Base-by-base conservation (phyloP, 1,140 invertebrate genomes). In the Drosophila navojoa region DNA sequence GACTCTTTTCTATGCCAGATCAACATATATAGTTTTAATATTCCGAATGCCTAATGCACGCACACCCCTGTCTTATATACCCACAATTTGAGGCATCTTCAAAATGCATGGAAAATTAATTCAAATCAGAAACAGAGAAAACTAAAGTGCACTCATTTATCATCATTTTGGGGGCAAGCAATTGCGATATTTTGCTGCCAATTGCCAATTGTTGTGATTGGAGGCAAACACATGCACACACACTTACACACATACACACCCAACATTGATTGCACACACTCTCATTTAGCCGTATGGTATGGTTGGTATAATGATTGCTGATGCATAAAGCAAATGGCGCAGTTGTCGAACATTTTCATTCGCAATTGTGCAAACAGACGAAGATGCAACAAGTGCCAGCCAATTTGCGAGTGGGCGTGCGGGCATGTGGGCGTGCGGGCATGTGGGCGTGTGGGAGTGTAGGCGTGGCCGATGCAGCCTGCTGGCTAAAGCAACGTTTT, bases 141-240 rank as follows among this genome's bases (percentile, higher is more conserved):
- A 66, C 59, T 77, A 75, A 67, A 77, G 60, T 57, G 71, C 38
- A 75, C 57, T 75, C 76, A 77, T 77, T 77, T 77, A 71, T 77
- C 76, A 77, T 75, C 76, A 75, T 77, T 77, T 77, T 45, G 71
- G 71, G 71, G 53, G 49, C 50, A 63, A 53, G 66, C 53, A 74
- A 77, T 77, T 74, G 76, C 66, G 64, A 77, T 77, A 75, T 73
- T 70, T 74, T 74, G 64, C 71, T 74, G 75, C 44, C 75, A 70
- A 71, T 70, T 77, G 75, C 16, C 75, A 77, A 77, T 75, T 77
- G 66, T 77, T 77, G 76, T 77, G 76, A 77, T 77, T 77, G 76
- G 42, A 77, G 53, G 71, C 71, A 77, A 71, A 77, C 44, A 77
- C 22, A 27, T 27, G 27, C n/a, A 15, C 62, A 27, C 40, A 59